Percentiles rank a stretch among this genome's conserved stretches.
These are phyloP conservation scores for Phorcus lineatus DNA, from an alignment of 2,888 invertebrate species.

Conservation along the genomic window DNA sequence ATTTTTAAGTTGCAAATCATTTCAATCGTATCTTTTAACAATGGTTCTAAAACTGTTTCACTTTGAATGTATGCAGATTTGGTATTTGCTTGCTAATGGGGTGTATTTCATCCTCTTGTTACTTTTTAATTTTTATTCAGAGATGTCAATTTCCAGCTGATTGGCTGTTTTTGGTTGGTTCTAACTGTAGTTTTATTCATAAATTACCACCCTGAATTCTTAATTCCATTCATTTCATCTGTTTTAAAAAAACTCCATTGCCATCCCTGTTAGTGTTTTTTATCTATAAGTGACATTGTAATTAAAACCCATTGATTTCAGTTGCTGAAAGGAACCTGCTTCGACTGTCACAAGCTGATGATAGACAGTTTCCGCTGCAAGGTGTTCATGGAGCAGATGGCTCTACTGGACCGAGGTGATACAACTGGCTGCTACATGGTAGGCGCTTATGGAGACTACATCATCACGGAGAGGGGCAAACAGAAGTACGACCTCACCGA, in stretches of 20 bases:
- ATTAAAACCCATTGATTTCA: slow-evolving; percentile 43
- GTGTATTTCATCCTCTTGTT: not conserved
- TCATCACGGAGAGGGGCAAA: slow-evolving; percentile 33
- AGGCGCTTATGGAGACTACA: slow-evolving; percentile 40
- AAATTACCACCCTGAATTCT: too few relatives aligned
- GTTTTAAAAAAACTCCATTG: too few relatives aligned
- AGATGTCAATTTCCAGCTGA: too few relatives aligned
- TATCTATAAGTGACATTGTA: not conserved
- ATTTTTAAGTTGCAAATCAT: too few relatives aligned
- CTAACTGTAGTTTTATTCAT: too few relatives aligned
- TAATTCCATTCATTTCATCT: not conserved
- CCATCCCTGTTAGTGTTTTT: too few relatives aligned
- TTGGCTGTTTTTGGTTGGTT: too few relatives aligned
- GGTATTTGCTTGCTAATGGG: not conserved
- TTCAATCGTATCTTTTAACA: too few relatives aligned
- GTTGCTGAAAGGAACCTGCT: slow-evolving; percentile 77
- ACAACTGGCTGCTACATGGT: slow-evolving; percentile 54
- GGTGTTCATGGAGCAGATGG: slow-evolving; percentile 81
- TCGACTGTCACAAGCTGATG: slow-evolving; percentile 74
- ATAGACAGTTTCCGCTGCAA: slow-evolving; percentile 52
- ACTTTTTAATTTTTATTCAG: not conserved
- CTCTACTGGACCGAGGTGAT: slow-evolving; percentile 80
- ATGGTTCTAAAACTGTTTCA: not conserved
- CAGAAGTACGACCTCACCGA: not conserved
- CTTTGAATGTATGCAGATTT: not conserved